Conservation (phyloP, 2,113 vertebrate genomes). For the Bothrops jararaca region DNA sequence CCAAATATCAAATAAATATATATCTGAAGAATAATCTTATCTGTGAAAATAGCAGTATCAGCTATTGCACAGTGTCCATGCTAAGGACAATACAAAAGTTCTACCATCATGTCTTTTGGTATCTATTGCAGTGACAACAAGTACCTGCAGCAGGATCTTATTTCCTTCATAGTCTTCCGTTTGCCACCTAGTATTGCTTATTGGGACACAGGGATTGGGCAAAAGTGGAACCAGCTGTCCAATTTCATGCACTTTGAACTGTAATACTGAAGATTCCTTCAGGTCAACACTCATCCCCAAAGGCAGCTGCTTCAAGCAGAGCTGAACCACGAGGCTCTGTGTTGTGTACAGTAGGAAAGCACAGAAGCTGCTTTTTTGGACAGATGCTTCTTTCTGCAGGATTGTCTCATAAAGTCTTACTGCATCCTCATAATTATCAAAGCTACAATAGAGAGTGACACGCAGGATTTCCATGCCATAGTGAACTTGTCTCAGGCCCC, state of each 20-base stretch:
- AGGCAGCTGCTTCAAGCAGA: constrained; percentile 87
- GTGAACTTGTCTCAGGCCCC: constrained; percentile 83
- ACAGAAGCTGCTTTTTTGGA: constrained; percentile 77
- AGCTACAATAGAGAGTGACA: constrained; percentile 83
- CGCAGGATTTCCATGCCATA: constrained; percentile 80
- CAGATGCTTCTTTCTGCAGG: constrained; percentile 71
- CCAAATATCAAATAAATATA: not conserved
- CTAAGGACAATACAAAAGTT: not conserved
- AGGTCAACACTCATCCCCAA: constrained; percentile 74
- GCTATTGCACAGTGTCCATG: not conserved
- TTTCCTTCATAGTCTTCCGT: constrained; percentile 92
- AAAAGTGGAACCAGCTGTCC: constrained; percentile 92
- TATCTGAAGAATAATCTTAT: not conserved
- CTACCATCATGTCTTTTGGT: not conserved
- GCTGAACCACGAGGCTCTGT: constrained; percentile 72
- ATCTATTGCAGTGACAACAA: not conserved
- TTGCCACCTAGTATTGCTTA: constrained; percentile 90
- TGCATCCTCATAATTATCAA: constrained; percentile 87
- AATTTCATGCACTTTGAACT: constrained; percentile 87
- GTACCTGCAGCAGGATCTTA: constrained; percentile 90
- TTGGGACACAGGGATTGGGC: constrained; percentile 87
- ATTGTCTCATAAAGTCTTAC: constrained; percentile 87
- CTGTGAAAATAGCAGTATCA: not conserved
- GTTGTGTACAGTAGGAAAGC: constrained; percentile 74
- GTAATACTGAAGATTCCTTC: constrained; percentile 77